A percentile compares a stretch with the other conserved stretches of the same genome.
phyloP scores from a whole-genome alignment of 2,888 invertebrate genomes.

The Drosophila colorata region DNA sequence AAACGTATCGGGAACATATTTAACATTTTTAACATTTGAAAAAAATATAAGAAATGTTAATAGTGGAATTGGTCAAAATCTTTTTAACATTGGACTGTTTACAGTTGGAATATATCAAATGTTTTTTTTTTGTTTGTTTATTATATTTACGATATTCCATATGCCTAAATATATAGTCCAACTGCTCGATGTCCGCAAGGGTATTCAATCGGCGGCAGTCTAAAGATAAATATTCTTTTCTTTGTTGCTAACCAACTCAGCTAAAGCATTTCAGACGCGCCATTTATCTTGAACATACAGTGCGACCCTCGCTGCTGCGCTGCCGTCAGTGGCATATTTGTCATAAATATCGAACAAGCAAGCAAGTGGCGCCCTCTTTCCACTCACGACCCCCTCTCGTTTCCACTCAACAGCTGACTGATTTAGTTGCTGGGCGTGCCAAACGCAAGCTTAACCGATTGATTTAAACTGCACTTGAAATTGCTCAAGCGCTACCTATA shows the following conservation, averaged over 20 bases:
- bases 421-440: conserved; percentile 34
- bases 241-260: conserved; percentile 8
- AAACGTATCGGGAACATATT: no score
- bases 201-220: not conserved
- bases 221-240: not conserved
- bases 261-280: conserved; percentile 63
- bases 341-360: conserved; percentile 74
- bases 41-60: no score
- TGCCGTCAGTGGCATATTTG: conserved; percentile 60
- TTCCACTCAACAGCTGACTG: conserved; percentile 32
- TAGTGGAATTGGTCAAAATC: no score
- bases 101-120: no score
- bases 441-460: conserved; percentile 52
- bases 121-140: no score
- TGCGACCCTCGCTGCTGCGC: conserved; percentile 45
- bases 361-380: conserved; percentile 34
- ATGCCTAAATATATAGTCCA: no score
- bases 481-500: conserved; percentile 18
- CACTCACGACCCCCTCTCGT: not conserved
- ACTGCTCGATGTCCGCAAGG: not conserved
- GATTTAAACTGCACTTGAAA: conserved; percentile 73
- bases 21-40: no score
- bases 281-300: conserved; percentile 71
- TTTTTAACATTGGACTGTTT: no score
- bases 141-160: no score